phyloP scores from a whole-genome alignment of 2,888 invertebrate genomes.

The Azorinus chamasolen region DNA sequence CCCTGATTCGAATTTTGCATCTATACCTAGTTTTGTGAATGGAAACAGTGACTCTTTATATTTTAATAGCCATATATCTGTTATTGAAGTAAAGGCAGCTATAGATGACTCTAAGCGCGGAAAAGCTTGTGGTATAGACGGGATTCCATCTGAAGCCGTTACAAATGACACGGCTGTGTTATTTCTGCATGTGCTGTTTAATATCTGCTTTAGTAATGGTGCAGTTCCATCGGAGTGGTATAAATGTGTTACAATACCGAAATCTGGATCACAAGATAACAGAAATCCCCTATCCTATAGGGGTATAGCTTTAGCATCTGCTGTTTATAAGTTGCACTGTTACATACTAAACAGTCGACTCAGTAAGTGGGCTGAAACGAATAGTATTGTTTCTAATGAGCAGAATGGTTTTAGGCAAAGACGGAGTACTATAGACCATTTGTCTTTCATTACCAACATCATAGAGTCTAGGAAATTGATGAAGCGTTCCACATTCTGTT shows the following conservation, averaged over 20 bases:
- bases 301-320: constrained; percentile 13
- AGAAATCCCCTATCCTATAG: constrained; percentile 26
- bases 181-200: constrained; percentile 28
- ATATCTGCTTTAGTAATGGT: constrained; percentile 24
- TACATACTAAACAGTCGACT: constrained; percentile 5
- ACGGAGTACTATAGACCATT: constrained; percentile 1
- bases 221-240: constrained; percentile 16
- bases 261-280: constrained; percentile 4
- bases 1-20: not conserved
- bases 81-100: constrained; percentile 14
- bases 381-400: not conserved
- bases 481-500: constrained; percentile 1
- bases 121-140: constrained; percentile 15
- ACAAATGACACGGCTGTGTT: constrained; percentile 22
- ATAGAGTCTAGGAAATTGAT: constrained; percentile 1
- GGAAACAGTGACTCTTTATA: not conserved
- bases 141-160: constrained; percentile 23
- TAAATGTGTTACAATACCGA: constrained; percentile 24
- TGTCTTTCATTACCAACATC: constrained; percentile 2
- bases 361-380: constrained; percentile 11
- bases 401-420: constrained; percentile 3
- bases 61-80: constrained; percentile 8
- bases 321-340: constrained; percentile 21
- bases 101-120: constrained; percentile 8
- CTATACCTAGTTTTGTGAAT: not conserved